These are phyloP conservation scores for Dipodomys spectabilis DNA, from an alignment of 2,113 vertebrate species.

Conservation along the genomic window DNA sequence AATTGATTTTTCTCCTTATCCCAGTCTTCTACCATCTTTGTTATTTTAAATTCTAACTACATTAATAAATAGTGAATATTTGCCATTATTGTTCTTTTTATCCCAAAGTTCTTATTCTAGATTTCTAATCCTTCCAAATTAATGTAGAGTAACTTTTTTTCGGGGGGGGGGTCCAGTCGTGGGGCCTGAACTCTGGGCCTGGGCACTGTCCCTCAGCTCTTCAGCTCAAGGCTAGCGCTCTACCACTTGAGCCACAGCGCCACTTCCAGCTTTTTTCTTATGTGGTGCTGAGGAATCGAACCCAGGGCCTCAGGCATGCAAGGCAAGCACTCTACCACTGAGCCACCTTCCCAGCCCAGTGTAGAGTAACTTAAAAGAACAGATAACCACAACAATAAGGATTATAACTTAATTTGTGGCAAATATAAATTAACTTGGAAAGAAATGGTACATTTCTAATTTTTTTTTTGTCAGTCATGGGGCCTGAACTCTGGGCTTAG, in stretches of 20 bases:
- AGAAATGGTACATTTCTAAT: neutral
- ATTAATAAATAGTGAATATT: neutral
- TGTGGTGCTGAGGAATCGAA: too few relatives aligned
- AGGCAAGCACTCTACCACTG: too few relatives aligned
- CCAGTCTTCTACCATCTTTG: neutral
- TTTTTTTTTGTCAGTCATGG: too few relatives aligned
- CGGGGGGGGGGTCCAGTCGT: too few relatives aligned
- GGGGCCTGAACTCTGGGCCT: too few relatives aligned
- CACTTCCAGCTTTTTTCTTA: too few relatives aligned
- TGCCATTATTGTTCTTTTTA: neutral
- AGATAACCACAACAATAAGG: neutral
- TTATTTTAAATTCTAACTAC: slow-evolving; percentile 6
- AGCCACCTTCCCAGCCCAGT: too few relatives aligned
- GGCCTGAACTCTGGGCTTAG: too few relatives aligned
- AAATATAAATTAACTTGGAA: slow-evolving; percentile 9
- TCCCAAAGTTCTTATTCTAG: neutral
- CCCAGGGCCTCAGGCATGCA: too few relatives aligned
- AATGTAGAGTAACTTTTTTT: neutral
- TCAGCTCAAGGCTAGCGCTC: too few relatives aligned
- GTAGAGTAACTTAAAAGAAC: slow-evolving; percentile 17
- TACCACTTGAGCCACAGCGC: too few relatives aligned
- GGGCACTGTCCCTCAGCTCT: too few relatives aligned
- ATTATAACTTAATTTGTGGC: neutral
- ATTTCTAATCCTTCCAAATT: neutral
- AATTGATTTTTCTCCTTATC: neutral